phyloP scores from a whole-genome alignment of 2,888 invertebrate species.

The Chrysomela aeneicollis region DNA sequence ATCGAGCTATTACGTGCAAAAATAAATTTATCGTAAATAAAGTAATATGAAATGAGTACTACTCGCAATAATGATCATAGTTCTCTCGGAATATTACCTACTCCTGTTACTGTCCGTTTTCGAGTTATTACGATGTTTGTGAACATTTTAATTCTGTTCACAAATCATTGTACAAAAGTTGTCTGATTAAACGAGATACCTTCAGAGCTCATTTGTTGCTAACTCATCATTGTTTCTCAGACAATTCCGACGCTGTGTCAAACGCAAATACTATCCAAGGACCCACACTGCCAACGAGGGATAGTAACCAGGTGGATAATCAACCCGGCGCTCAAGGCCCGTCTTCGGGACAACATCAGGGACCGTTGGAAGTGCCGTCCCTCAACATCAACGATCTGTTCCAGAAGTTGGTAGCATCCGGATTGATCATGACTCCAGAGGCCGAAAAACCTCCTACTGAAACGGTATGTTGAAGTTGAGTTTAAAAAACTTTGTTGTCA shows the following conservation, averaged over 20 bases:
- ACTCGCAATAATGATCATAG: no score
- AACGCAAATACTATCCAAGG: constrained; percentile 69
- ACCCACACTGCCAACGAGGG: constrained; percentile 61
- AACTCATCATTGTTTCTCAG: constrained; percentile 52
- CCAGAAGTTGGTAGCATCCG: constrained; percentile 84
- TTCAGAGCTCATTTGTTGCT: no score
- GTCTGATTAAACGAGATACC: no score
- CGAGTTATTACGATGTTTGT: no score
- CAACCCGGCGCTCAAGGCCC: constrained; percentile 11
- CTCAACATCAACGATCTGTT: constrained; percentile 83
- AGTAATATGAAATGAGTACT: no score
- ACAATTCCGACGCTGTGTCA: constrained; percentile 71
- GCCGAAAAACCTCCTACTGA: neutral
- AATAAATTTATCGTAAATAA: no score
- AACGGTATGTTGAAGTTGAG: neutral
- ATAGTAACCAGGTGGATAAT: constrained; percentile 66
- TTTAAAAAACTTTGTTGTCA: no score
- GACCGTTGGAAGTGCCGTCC: constrained; percentile 47
- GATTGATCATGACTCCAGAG: constrained; percentile 69
- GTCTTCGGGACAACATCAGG: constrained; percentile 15
- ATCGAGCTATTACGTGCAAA: no score
- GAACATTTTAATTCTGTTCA: no score
- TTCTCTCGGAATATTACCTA: no score
- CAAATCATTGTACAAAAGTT: no score
- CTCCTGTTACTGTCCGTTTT: no score